These are phyloP conservation scores for Linyphia triangularis DNA, from an alignment of 2,888 invertebrate species.

Conservation along the genomic window DNA sequence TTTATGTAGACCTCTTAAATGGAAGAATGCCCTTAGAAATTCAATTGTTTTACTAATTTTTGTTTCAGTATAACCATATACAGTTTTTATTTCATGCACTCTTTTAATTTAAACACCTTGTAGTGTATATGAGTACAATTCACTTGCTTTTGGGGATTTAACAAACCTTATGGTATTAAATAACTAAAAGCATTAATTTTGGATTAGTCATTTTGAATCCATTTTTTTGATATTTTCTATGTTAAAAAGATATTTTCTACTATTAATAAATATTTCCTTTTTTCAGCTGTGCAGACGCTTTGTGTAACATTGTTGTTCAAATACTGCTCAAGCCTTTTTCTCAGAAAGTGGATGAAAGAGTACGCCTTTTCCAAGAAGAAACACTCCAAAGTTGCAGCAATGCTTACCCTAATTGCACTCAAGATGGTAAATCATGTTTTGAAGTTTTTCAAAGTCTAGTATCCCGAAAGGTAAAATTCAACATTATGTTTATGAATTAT, in stretches of 20 bases:
- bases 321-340: constrained; percentile 34
- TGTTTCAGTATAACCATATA: too few relatives aligned
- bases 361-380: background rate
- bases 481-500: too few relatives aligned
- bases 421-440: constrained; percentile 37
- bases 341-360: background rate
- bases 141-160: too few relatives aligned
- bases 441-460: background rate
- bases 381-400: constrained; percentile 32
- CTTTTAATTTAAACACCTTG: too few relatives aligned
- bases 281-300: constrained; percentile 34
- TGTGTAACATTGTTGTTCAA: constrained; percentile 56
- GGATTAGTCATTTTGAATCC: background rate
- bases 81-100: too few relatives aligned
- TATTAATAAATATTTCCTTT: background rate
- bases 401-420: constrained; percentile 24
- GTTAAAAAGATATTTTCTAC: background rate
- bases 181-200: too few relatives aligned
- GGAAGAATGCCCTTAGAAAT: too few relatives aligned
- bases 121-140: too few relatives aligned
- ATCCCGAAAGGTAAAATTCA: background rate
- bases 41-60: too few relatives aligned
- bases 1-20: too few relatives aligned
- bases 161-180: too few relatives aligned
- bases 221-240: background rate